Evolutionary conservation across 1,140 invertebrate genomes (phyloP), one percentile per base, ranked within the genome.

Genomic region (Spodoptera frugiperda): DNA sequence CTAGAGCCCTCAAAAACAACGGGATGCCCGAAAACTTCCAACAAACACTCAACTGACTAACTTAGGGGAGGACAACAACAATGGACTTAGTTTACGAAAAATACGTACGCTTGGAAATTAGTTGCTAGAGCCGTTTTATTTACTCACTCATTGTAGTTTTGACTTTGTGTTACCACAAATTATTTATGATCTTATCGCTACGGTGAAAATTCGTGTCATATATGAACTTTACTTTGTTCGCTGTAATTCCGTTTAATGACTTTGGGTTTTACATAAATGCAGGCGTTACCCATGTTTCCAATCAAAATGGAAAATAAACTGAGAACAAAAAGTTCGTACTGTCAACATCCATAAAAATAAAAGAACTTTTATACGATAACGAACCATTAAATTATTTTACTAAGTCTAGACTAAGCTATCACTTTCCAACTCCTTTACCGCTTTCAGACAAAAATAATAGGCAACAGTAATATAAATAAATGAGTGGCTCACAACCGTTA

Each of bases 1-100:
- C 65, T 79, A 76, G 68, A 77, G 77, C 79, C 79, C 79, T 81
- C 78, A 78, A 78, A 83, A 85, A 85, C 80, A 84, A 83, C 79
- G 76, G 67, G 61, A 78, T 78, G 79, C 61, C 75, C 80, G 63
- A 79, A 81, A 86, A 86, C 78, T 86, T 81, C 44, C 53, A 73
- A 84, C 78, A 84, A 81, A 81, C 76, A 79, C 61, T 77, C 65
- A 39, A 71, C 77, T 49, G 39, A 25, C 44, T 78, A 79, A 79
- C 65, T 79, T 76, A 54, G 5, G 33, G 48, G 72, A 74, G 72
- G 72, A 63, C 59, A 63, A 74, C 65, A 73, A 73, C 48, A 74
- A 61, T 39, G 57, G 57, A 74, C 46, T 63, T 74, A 63, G 55
- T 63, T 51, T 63, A 39, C 46, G 39, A 74, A 74, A 63, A 74